Evolutionary conservation across 64 coral and sea anemone genomes (phyloP).

Genomic region (Exaiptasia diaphana): DNA sequence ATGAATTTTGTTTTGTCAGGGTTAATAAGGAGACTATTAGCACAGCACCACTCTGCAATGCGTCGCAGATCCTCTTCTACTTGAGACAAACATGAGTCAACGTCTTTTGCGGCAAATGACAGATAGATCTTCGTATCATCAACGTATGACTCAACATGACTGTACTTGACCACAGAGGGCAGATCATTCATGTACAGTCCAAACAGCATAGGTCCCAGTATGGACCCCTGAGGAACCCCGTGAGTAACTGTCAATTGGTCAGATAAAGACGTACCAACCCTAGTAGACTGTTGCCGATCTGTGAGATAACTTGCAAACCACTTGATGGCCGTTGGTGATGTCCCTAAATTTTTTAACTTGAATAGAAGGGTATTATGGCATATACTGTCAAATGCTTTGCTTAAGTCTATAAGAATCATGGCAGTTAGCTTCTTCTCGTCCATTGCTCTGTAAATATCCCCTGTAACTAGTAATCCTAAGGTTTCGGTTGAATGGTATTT

Average conservation of each 20-base stretch:
- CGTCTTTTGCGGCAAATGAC: neutral
- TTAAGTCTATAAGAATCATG: conserved; percentile 32
- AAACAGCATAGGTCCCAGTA: neutral
- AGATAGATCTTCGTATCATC: conserved; percentile 17
- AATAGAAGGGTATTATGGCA: conserved; percentile 4
- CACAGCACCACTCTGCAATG: conserved; percentile 19
- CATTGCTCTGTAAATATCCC: neutral
- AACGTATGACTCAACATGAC: conserved; percentile 27
- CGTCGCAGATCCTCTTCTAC: neutral
- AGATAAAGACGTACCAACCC: neutral
- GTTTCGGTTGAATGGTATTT: conserved; percentile 26
- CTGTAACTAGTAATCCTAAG: neutral
- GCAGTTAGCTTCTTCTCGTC: conserved; percentile 19
- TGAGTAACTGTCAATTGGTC: neutral
- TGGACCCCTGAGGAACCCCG: conserved; percentile 15
- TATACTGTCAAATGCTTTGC: conserved; percentile 47
- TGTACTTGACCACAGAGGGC: neutral
- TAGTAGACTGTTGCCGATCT: neutral
- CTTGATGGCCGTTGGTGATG: neutral
- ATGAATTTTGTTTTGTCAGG: conserved; percentile 51
- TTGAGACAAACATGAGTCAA: neutral
- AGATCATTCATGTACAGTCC: conserved; percentile 22
- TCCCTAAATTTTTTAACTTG: conserved; percentile 11
- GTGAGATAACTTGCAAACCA: conserved; percentile 23
- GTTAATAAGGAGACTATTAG: conserved; percentile 20